A percentile compares a stretch with the other conserved stretches of the same genome.
Evolutionary conservation across 2,113 vertebrate genomes (phyloP).

Genomic region (Gnathonemus echidnorhynchus): DNA sequence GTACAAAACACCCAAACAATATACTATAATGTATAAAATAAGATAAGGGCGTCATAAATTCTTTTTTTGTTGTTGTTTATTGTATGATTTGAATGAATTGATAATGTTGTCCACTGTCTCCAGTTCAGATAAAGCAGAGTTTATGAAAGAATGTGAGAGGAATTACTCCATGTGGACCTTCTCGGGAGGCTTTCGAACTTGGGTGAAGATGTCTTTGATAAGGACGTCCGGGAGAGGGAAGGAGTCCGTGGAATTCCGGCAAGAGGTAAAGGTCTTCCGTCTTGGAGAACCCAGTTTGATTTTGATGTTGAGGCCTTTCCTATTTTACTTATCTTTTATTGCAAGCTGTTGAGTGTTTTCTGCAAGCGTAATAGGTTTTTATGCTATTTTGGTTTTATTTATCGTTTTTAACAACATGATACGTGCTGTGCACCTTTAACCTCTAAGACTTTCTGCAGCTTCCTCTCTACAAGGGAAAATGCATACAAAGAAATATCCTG

Average conservation of each 20-base stretch:
- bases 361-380: not conserved
- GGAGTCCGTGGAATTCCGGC: constrained; percentile 82
- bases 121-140: constrained; percentile 71
- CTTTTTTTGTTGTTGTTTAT: not conserved
- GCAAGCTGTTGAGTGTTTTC: not conserved
- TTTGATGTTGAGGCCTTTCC: not conserved
- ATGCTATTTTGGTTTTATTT: not conserved
- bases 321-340: no score
- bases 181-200: constrained; percentile 92
- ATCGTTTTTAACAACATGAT: not conserved
- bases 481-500: constrained; percentile 3
- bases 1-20: constrained; percentile 25
- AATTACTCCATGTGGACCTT: constrained; percentile 96
- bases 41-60: not conserved
- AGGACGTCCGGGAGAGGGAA: constrained; percentile 77
- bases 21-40: not conserved
- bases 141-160: constrained; percentile 88
- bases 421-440: not conserved
- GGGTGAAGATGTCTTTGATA: constrained; percentile 97
- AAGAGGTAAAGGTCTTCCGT: constrained; percentile 68
- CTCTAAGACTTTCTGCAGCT: not conserved
- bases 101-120: not conserved
- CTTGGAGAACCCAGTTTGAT: not conserved
- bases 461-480: constrained; percentile 6
- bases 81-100: not conserved